Evolutionary conservation across 92 coral and sea anemone genomes (phyloP).

Genomic region (Muricea muricata): DNA sequence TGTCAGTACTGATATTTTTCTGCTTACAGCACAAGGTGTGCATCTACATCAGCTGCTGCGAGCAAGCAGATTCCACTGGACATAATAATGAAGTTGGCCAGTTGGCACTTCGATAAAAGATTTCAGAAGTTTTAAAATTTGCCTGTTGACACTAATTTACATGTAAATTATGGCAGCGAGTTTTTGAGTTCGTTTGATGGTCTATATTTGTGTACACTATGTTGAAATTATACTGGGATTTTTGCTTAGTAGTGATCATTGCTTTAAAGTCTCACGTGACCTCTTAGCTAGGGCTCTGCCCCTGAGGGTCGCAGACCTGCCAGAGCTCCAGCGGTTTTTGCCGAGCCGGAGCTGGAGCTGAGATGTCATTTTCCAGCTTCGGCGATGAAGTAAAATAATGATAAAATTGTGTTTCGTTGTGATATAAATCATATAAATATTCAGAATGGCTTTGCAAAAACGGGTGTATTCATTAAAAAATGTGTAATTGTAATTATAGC

Average conservation of each 20-base stretch:
- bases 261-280: conserved; percentile 37
- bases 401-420: too few species aligned
- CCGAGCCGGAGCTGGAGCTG: too few species aligned
- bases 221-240: background rate
- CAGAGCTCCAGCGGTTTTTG: too few species aligned
- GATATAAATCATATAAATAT: too few species aligned
- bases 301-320: too few species aligned
- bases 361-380: too few species aligned
- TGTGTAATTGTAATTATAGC: too few species aligned
- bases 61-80: conserved; percentile 32
- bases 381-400: too few species aligned
- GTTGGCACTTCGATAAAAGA: conserved; percentile 26
- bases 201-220: background rate
- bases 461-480: too few species aligned
- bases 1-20: background rate
- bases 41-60: background rate
- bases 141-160: conserved; percentile 1
- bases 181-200: background rate
- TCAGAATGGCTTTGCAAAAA: too few species aligned
- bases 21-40: conserved; percentile 4
- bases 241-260: conserved; percentile 14
- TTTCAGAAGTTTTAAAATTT: conserved; percentile 33
- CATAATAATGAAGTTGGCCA: conserved; percentile 36
- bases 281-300: background rate
- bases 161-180: background rate